phyloP scores from a whole-genome alignment of 1,140 invertebrate species.

The Ylistrum balloti region DNA sequence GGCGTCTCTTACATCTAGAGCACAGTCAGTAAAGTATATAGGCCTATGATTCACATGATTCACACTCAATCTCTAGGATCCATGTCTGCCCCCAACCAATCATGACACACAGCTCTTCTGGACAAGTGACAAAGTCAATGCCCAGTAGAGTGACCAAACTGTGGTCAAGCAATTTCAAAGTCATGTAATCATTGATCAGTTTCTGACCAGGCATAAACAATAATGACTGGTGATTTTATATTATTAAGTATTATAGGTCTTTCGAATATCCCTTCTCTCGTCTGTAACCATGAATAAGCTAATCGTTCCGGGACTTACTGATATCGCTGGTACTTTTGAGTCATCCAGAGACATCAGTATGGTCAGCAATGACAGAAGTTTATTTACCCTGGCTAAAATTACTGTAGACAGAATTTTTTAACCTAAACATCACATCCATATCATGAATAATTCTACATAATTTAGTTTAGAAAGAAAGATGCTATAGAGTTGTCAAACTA shows the following conservation, averaged over 20 bases:
- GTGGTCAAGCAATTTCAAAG: constrained; percentile 33
- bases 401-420: background rate
- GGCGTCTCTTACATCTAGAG: background rate
- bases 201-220: constrained; percentile 33
- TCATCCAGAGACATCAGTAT: background rate
- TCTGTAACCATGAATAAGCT: constrained; percentile 10
- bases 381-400: background rate
- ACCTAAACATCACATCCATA: background rate
- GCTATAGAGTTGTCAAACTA: background rate
- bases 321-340: background rate
- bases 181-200: constrained; percentile 29
- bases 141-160: background rate
- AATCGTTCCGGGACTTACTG: background rate
- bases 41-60: constrained; percentile 27
- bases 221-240: constrained; percentile 18
- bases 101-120: background rate
- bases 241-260: background rate
- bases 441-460: constrained; percentile 28
- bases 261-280: background rate
- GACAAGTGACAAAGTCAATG: constrained; percentile 11
- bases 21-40: background rate
- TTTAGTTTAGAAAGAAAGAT: background rate
- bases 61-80: background rate
- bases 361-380: background rate
- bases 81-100: background rate